These are phyloP conservation scores for Mastomys natalensis DNA, from an alignment of 2,113 vertebrate genomes.

Conservation along the genomic window DNA sequence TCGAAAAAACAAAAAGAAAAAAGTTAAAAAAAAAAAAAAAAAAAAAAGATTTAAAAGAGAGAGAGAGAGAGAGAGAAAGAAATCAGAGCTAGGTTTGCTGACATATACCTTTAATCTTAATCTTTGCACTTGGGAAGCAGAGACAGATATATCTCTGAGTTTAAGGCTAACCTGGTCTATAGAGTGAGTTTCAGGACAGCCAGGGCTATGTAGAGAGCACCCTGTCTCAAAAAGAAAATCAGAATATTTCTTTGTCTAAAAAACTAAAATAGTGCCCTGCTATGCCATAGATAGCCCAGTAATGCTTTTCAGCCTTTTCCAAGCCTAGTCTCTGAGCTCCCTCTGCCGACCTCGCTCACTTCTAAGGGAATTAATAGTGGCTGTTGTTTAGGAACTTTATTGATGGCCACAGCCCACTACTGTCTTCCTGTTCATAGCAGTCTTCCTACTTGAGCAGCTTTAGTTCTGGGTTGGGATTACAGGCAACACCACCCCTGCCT, in stretches of 20 bases:
- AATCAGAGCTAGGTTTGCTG: background rate
- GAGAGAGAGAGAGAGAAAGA: background rate
- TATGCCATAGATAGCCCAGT: too few relatives aligned
- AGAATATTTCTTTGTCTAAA: background rate
- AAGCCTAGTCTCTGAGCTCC: background rate
- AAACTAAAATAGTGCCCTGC: background rate
- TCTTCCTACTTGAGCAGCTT: background rate
- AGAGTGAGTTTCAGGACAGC: background rate
- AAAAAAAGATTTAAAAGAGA: background rate
- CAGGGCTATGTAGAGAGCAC: background rate
- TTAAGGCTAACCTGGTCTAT: background rate
- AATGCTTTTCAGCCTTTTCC: background rate
- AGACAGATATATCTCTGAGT: background rate
- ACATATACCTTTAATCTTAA: background rate
- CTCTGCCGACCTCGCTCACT: background rate
- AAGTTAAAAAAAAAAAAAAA: too few relatives aligned
- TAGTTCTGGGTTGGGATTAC: background rate
- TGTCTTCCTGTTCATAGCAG: background rate
- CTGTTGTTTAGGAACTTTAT: background rate
- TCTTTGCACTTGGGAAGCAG: background rate
- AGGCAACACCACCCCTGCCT: background rate
- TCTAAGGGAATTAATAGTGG: background rate
- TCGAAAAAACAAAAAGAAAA: too few relatives aligned
- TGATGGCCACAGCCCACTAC: too few relatives aligned
- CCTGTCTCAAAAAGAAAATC: background rate